Percentiles rank a stretch among this genome's conserved stretches.
Conservation (phyloP, 92 coral and sea anemone species). For the Parazoanthus atlanticus region DNA sequence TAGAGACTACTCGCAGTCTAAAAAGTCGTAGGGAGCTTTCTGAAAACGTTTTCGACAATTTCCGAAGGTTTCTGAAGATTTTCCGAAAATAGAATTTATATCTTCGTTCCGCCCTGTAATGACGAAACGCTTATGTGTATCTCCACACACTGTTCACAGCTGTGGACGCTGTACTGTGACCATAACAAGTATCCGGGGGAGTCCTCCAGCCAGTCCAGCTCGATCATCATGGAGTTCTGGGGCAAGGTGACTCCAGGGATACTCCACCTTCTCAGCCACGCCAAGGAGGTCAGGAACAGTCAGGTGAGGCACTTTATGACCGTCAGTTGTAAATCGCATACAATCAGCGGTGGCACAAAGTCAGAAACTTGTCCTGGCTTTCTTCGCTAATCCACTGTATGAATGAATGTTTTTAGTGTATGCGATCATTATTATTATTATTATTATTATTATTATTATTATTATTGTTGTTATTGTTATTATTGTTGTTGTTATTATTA, state of each 20-base stretch:
- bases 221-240: constrained; percentile 97
- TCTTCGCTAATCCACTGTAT: too few species aligned
- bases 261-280: constrained; percentile 84
- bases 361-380: neutral
- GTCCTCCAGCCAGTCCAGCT: constrained; percentile 72
- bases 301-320: neutral
- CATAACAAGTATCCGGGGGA: constrained; percentile 87
- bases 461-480: too few species aligned
- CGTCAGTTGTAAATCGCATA: neutral
- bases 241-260: constrained; percentile 96
- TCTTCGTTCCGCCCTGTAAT: too few species aligned
- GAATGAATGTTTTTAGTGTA: too few species aligned
- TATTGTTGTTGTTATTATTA: too few species aligned
- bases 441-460: too few species aligned
- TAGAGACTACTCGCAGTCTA: too few species aligned
- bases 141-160: constrained; percentile 41
- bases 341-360: neutral
- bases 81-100: too few species aligned
- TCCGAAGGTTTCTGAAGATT: too few species aligned
- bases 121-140: neutral
- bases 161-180: constrained; percentile 98
- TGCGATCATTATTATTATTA: too few species aligned
- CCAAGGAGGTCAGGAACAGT: constrained; percentile 79
- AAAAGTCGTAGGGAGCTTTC: too few species aligned
- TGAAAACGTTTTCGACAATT: too few species aligned